A percentile compares a stretch with the other conserved stretches of the same genome.
Evolutionary conservation across 2,113 vertebrate genomes (phyloP).

Genomic region (Setophaga petechia): DNA sequence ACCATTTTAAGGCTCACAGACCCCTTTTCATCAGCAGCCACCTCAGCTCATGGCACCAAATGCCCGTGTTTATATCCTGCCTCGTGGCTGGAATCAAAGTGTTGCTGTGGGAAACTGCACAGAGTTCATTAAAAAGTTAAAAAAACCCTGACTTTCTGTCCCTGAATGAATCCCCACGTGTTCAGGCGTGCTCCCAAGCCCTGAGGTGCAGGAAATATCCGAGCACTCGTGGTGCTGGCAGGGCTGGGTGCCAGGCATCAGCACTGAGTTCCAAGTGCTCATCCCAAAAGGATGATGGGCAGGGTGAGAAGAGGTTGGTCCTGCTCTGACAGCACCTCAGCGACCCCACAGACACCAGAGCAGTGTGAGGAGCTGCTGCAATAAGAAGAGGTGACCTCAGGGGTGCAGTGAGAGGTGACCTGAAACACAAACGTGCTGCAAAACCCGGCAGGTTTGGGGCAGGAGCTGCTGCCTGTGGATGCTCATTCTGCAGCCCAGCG

Average conservation of each 20-base stretch:
- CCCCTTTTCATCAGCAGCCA: slow-evolving; percentile 9
- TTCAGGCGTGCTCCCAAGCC: not conserved
- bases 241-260: not conserved
- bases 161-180: not conserved
- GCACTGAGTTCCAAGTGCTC: not conserved
- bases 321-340: not conserved
- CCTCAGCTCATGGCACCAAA: not conserved
- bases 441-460: not conserved
- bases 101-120: not conserved
- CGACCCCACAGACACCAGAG: not conserved
- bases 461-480: not conserved
- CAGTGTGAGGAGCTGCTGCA: not conserved
- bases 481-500: not conserved
- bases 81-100: slow-evolving; percentile 27
- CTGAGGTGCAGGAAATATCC: not conserved
- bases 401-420: not conserved
- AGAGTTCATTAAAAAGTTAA: not conserved
- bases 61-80: not conserved
- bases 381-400: not conserved
- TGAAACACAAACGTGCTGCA: not conserved
- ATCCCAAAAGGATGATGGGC: not conserved
- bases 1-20: not conserved
- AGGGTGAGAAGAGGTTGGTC: not conserved
- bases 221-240: not conserved
- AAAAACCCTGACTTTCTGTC: not conserved